Evolutionary conservation across 1,140 invertebrate species (phyloP), one percentile per base, ranked within the genome.

Genomic region (Ectropis grisescens): DNA sequence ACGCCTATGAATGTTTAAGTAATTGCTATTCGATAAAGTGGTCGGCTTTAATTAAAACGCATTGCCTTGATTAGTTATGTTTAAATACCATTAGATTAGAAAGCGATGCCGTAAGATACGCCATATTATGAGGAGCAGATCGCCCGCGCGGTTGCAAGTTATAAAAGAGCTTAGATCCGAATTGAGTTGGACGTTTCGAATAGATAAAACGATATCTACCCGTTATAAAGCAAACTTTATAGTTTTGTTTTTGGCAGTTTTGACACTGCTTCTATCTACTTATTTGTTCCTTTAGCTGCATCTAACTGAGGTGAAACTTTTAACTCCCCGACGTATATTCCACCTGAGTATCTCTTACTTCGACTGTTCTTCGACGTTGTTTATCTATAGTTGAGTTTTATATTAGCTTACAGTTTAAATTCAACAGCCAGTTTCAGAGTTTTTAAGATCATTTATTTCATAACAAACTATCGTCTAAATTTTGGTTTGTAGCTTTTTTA

Each of bases 241-340:
- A 70, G 81, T 80, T 82, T 82, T 83, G 79, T 83, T 83, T 82
- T 82, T 82, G 75, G 71, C 71, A 78, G 67, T 81, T 80, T 74
- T 79, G 76, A 81, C 76, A 64, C 54, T 54, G 64, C 58, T 67
- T 68, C 69, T 66, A 67, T 72, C 68, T 72, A 71, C 68, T 76
- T 81, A 74, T 81, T 78, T 78, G 70, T 75, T 74, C 71, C 49
- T 62, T 64, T 52, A 61, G 52, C 51, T 76, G 75, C 72, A 66
- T 72, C 59, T 60, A 59, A 67, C 58, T 48, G 55, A 53, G 58
- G 60, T 54, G 55, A 58, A 78, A 75, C 58, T 78, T 78, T 71
- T 72, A 78, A 72, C 67, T 76, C 69, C 31, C 47, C 56, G 55
- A 61, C 55, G 54, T 67, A 55, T 60, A 61, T 71, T 59, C 61